Evolutionary conservation across 2,888 invertebrate genomes (phyloP).

Genomic region (Apoda limacodes): DNA sequence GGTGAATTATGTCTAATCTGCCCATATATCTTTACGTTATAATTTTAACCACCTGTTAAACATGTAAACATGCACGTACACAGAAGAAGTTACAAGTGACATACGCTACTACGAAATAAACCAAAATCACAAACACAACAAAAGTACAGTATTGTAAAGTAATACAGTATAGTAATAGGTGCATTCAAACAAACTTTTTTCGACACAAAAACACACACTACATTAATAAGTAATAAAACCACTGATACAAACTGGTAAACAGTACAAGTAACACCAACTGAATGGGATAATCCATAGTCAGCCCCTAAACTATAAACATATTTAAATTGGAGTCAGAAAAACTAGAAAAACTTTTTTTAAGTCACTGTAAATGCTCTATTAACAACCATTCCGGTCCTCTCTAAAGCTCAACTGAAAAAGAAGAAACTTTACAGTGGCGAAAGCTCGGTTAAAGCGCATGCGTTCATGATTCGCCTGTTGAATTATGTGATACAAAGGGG

Average conservation of each 20-base stretch:
- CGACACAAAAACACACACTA: no score
- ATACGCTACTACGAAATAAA: no score
- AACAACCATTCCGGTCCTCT: not conserved
- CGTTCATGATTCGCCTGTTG: conserved; percentile 32
- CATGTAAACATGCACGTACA: conserved; percentile 1
- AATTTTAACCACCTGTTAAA: not conserved
- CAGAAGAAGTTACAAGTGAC: no score
- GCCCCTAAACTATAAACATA: conserved; percentile 19
- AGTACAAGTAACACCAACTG: conserved; percentile 45
- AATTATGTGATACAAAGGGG: conserved; percentile 25
- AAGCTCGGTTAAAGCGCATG: conserved; percentile 29
- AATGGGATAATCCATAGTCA: conserved; percentile 42
- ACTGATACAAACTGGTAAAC: conserved; percentile 52
- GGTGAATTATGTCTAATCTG: no score
- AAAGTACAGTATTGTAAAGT: conserved; percentile 39
- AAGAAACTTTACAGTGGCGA: conserved; percentile 26
- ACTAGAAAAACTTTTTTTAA: no score
- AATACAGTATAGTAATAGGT: conserved; percentile 21
- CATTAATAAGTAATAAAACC: no score
- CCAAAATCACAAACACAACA: conserved; percentile 39
- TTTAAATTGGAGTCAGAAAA: conserved; percentile 4
- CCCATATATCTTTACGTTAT: no score
- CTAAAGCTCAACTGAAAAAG: not conserved
- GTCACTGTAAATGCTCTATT: not conserved
- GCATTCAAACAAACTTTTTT: conserved; percentile 22